A percentile compares a stretch with the other conserved stretches of the same genome.
phyloP scores from a whole-genome alignment of 2,797 vertebrate genomes.

The Gouania willdenowi region DNA sequence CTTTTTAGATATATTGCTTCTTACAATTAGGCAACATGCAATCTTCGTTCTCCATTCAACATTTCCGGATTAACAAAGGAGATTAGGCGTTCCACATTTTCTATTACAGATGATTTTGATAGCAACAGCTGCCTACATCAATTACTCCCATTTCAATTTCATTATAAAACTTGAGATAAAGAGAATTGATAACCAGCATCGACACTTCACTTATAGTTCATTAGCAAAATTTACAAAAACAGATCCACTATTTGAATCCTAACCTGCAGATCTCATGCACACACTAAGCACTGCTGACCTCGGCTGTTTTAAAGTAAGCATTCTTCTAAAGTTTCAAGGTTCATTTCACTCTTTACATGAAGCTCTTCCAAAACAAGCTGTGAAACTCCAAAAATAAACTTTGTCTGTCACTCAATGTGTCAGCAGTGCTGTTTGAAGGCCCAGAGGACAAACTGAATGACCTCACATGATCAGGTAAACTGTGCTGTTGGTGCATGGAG shows the following conservation, averaged over 20 bases:
- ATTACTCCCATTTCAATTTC: not conserved
- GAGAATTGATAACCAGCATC: too few relatives aligned
- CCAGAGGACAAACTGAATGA: conserved; percentile 17
- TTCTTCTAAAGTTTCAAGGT: conserved; percentile 45
- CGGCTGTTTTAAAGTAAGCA: conserved; percentile 23
- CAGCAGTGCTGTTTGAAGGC: conserved; percentile 23
- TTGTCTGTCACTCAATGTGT: conserved; percentile 37
- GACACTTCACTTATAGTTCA: too few relatives aligned
- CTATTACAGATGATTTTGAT: conserved; percentile 31
- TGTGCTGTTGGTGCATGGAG: not conserved
- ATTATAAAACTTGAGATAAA: too few relatives aligned
- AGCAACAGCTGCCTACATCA: not conserved
- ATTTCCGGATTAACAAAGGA: conserved; percentile 47
- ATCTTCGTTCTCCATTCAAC: conserved; percentile 48
- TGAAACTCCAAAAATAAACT: conserved; percentile 64
- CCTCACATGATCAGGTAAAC: conserved; percentile 32
- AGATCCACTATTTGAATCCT: conserved; percentile 8
- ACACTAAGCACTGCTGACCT: conserved; percentile 24
- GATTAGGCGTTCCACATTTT: conserved; percentile 30
- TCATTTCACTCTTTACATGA: conserved; percentile 33
- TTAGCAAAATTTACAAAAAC: conserved; percentile 14
- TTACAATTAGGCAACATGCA: conserved; percentile 24
- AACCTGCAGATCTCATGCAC: too few relatives aligned
- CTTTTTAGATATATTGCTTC: conserved; percentile 22
- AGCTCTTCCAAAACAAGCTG: conserved; percentile 42